Base-by-base conservation (phyloP, 2,888 invertebrate genomes). In the Apodemia hepburni region DNA sequence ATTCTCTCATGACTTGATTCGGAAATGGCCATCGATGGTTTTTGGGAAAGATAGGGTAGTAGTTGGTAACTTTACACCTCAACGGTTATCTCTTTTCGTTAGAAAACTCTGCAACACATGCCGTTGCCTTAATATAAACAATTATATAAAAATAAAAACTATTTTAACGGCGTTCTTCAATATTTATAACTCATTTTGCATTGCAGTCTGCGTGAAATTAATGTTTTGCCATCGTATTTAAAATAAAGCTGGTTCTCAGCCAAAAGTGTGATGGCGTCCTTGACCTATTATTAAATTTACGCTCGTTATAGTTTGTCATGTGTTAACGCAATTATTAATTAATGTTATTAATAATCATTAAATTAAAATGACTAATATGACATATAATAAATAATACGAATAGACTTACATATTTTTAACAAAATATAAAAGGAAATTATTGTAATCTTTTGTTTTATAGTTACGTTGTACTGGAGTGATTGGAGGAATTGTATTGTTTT, bases 231-330 rank as follows among this genome's bases (percentile, higher is more conserved):
- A 70, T 68, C 69, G 69, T 69, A 71, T 77, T 47, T 47, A 74
- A 75, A 78, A 77, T 70, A 72, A 70, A 72, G 67, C 63, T 68
- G 68, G 70, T 70, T 68, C 69, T 70, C 69, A 67, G 70, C 75
- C 73, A 73, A 73, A 72, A 71, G 75, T 75, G 75, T 80, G 74
- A 81, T 80, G 75, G 76, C 77, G 81, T 78, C 84, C 84, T 82
- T 82, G 83, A 78, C 82, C 81, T 77, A 75, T 78, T 81, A 84
- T 85, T 82, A 85, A 84, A 83, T 82, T 84, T 74, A 82, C 82
- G 81, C 83, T 79, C 73, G 81, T 85, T 84, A 54, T 29, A 27
- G 27, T 57, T 27, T 57, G 54, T 57, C 27, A 57, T 57, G 15
- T 22, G 27, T 29, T 57, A 57, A 57, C 54, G 29, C 15, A 17